Conservation (phyloP, 2,113 vertebrate genomes). For the Zonotrichia leucophrys region DNA sequence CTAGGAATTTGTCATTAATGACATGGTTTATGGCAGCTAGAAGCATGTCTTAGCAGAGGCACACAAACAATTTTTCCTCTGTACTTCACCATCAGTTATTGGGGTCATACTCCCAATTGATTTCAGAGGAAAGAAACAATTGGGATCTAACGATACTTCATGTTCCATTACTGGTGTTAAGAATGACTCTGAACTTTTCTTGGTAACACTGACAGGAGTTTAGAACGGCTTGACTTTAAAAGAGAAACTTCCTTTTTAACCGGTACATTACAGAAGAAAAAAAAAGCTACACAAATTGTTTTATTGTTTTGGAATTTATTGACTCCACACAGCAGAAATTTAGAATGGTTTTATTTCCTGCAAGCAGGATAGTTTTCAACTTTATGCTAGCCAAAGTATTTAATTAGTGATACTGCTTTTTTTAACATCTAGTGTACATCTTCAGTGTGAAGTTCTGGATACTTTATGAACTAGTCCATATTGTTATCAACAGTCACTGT, state of each 20-base stretch:
- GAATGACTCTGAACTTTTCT: not conserved
- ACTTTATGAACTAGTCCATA: not conserved
- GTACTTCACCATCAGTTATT: not conserved
- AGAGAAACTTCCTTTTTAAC: not conserved
- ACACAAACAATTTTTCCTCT: not conserved
- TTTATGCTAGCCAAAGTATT: not conserved
- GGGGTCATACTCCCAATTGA: not conserved
- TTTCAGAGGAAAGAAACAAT: not conserved
- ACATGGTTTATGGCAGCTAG: not conserved
- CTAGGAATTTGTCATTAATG: not conserved
- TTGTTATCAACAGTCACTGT: not conserved
- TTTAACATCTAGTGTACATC: not conserved
- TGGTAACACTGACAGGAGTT: not conserved
- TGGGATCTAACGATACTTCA: not conserved
- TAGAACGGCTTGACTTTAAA: not conserved
- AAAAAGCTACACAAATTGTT: not conserved
- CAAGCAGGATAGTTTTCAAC: not conserved
- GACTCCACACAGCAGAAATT: not conserved
- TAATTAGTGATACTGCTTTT: not conserved
- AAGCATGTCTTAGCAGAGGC: not conserved
- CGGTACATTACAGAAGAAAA: not conserved
- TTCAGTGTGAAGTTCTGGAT: not conserved
- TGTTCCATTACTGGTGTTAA: not conserved
- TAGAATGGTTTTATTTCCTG: not conserved
- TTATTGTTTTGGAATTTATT: not conserved